These are phyloP conservation scores for Gallinago undulata DNA, from an alignment of 2,113 vertebrate species.

Conservation along the genomic window DNA sequence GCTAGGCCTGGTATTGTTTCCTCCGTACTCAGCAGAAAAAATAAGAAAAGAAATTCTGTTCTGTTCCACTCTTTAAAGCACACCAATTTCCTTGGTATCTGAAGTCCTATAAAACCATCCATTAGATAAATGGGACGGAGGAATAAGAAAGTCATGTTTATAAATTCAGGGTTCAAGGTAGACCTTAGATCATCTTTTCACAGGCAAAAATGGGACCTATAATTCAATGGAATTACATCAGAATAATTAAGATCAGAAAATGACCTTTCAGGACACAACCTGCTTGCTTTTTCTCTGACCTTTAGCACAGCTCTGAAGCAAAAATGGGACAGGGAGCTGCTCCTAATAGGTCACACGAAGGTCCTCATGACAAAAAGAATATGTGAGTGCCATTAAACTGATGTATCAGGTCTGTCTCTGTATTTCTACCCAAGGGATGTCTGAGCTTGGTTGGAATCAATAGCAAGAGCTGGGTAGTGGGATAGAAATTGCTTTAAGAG, in stretches of 20 bases:
- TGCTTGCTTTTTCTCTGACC: not conserved
- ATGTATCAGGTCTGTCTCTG: not conserved
- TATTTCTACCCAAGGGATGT: not conserved
- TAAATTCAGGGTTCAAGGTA: not conserved
- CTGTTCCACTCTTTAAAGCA: not conserved
- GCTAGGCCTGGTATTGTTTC: constrained; percentile 6
- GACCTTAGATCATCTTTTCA: not conserved
- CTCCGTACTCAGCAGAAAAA: not conserved
- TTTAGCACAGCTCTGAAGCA: not conserved
- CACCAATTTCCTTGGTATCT: not conserved
- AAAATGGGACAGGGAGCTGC: not conserved
- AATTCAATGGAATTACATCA: constrained; percentile 3
- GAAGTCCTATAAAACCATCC: not conserved
- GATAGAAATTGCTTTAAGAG: not conserved
- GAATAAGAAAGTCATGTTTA: not conserved
- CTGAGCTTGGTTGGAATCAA: not conserved
- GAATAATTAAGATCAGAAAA: constrained; percentile 26
- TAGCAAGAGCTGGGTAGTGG: not conserved
- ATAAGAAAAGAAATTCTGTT: not conserved
- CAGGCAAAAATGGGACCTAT: not conserved
- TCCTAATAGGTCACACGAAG: not conserved
- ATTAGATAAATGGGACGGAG: not conserved
- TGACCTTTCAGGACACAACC: not conserved
- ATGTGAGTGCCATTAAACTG: not conserved
- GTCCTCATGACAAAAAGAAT: not conserved